A percentile compares a stretch with the other conserved stretches of the same genome.
Evolutionary conservation across 2,797 vertebrate genomes (phyloP).

Genomic region (Cheracebus regulus): DNA sequence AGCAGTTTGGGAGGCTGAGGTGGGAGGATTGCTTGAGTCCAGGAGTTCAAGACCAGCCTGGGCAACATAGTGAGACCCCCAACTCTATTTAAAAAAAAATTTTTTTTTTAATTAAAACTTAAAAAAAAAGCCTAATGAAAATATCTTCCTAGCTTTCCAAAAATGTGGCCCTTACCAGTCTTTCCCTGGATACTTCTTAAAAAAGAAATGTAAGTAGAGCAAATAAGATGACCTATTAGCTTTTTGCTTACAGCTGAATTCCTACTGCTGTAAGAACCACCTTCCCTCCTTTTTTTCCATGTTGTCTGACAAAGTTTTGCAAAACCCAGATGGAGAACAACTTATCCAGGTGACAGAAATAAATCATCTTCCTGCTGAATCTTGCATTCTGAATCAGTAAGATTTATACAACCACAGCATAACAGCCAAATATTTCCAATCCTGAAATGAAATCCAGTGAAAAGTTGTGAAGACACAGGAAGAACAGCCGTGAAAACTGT

Average conservation of each 20-base stretch:
- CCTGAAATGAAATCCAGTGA: slow-evolving; percentile 7
- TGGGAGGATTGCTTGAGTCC: neutral
- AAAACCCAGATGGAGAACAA: neutral
- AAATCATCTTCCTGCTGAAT: neutral
- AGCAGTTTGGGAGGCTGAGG: neutral
- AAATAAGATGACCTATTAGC: neutral
- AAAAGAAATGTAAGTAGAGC: neutral
- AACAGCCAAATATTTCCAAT: neutral
- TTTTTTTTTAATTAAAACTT: too few species aligned
- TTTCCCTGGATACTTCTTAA: neutral
- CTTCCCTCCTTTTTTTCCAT: neutral
- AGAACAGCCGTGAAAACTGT: neutral
- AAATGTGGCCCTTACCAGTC: neutral
- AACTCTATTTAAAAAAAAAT: too few species aligned
- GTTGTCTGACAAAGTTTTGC: neutral
- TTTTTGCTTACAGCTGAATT: neutral
- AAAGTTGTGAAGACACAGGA: neutral
- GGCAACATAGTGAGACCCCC: neutral
- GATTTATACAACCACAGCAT: neutral
- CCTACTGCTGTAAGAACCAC: neutral
- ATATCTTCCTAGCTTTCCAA: slow-evolving; percentile 8
- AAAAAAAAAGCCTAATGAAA: neutral
- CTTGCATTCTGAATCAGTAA: neutral
- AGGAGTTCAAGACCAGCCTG: neutral
- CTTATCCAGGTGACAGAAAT: neutral